Base-by-base conservation (phyloP, 2,888 invertebrate species). In the Dryomyza anilis region DNA sequence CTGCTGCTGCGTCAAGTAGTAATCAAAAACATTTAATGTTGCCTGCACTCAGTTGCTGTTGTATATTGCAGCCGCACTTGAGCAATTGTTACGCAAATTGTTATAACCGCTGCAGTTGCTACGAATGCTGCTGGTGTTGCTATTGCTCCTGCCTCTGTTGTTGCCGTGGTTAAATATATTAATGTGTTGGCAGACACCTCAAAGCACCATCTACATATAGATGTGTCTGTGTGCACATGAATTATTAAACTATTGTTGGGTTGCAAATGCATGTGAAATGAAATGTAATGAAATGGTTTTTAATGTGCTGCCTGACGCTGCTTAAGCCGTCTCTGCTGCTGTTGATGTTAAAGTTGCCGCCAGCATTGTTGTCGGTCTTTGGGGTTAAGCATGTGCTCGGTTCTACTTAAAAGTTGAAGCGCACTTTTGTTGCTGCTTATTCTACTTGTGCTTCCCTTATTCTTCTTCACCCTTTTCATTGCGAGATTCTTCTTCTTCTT, bases 31-130 rank as follows among this genome's bases (percentile, higher is more conserved):
- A 33, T 55, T 36, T 58, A 58, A 43, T 58, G 45, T 58, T 58
- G 58, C 58, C n/a, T n/a, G n/a, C n/a, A n/a, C n/a, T n/a, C n/a
- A 58, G 45, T 58, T 58, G 36, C 27, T 29, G 16, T 58, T 58
- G 30, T 58, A 45, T n/a, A 25, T 57, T 36, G 36, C 45, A 58
- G 46, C 45, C 46, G 16, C 58, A 46, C 45, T 58, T 58, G 58
- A 43, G 6, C 12, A 5, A 23, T 48, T 58, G 45, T 58, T 58
- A 29, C 19, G 27, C 10, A 36, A 33, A 23, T 55, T 55, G 21
- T 55, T 55, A 21, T 55, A 14, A 12, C 10, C 27, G 19, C 36
- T 21, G 55, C 27, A 19, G 33, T 19, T 55, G 21, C 36, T 55
- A 21, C 36, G 33, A 21, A 36, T 55, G 14, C 21, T 55, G 19